Evolutionary conservation across 2,888 invertebrate genomes (phyloP), one percentile per base, ranked within the genome.

Genomic region (Drosophila formosana): DNA sequence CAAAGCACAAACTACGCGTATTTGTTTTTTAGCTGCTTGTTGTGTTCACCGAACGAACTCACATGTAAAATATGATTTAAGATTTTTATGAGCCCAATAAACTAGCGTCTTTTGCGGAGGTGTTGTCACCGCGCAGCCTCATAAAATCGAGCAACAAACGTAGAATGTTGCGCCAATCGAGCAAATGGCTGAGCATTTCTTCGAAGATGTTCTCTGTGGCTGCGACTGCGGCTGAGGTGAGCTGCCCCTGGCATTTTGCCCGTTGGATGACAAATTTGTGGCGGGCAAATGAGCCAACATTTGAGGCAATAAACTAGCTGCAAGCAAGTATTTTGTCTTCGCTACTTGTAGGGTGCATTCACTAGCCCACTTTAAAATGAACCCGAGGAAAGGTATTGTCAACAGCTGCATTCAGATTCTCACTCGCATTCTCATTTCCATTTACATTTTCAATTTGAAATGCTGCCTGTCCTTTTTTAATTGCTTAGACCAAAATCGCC

Each of bases 211-310:
- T n/a, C n/a, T n/a, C n/a, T n/a, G 49, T 30, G 18, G 28, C 18
- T 2, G 18, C 7, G 4, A 9, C n/a, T 45, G 32, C 1, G 32
- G 53, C 4, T 45, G 62, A 68, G 74, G 62, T 72, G 47, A 60
- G 57, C 62, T 69, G 53, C 51, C 64, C 32, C 72, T 79, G 82
- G 81, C 84, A 79, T 32, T 32, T 57, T 84, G 82, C 82, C 66
- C 74, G 47, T 57, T 65, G 46, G 13, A 47, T 43, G 72, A 80
- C 80, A 82, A 80, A 80, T 78, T 82, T 80, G 80, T 72, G 80
- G 66, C 69, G 51, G 51, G 66, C 66, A 68, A 79, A 67, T 69
- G 72, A 57, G 69, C 28, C 34, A 51, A 67, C 75, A 69, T 67
- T 67, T 64, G 66, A 34, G 66, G 55, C 60, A 67, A 79, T 72